phyloP scores from a whole-genome alignment of 2,888 invertebrate species.

The Lissonota sp. region DNA sequence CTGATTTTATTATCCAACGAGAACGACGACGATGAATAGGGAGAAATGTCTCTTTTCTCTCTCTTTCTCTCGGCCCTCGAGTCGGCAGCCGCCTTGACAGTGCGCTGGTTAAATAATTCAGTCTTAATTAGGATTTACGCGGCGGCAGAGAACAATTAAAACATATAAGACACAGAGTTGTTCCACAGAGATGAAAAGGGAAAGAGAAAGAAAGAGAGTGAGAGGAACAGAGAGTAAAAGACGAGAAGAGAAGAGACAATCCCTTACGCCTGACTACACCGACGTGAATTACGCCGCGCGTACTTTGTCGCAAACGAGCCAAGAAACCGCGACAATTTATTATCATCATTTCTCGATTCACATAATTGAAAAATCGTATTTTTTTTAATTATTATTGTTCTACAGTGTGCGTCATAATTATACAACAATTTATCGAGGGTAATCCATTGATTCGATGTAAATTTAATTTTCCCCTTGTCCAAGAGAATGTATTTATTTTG shows the following conservation, averaged over 20 bases:
- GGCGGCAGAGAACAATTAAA: constrained; percentile 78
- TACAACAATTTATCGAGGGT: not conserved
- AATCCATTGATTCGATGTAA: not conserved
- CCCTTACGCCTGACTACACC: constrained; percentile 31
- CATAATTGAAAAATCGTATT: not conserved
- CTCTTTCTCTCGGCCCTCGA: constrained; percentile 7
- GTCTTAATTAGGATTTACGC: constrained; percentile 81
- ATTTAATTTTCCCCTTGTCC: not conserved
- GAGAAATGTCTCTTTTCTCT: constrained; percentile 18
- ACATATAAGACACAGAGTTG: constrained; percentile 59
- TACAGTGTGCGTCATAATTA: not conserved
- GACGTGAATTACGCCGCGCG: constrained; percentile 52
- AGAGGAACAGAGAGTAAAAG: not conserved
- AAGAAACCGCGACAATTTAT: constrained; percentile 27
- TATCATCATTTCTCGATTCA: constrained; percentile 12
- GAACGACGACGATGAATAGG: constrained; percentile 1
- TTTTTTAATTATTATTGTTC: not conserved
- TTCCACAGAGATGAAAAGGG: not conserved
- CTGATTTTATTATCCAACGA: not conserved
- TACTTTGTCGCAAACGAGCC: constrained; percentile 39
- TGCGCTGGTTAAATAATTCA: constrained; percentile 76
- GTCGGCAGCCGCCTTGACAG: constrained; percentile 51
- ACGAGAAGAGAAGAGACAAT: constrained; percentile 29
- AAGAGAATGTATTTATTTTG: too few species aligned
- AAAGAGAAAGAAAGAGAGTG: constrained; percentile 1